Percentiles rank a stretch among this genome's conserved stretches.
Evolutionary conservation across 2,888 invertebrate genomes (phyloP).

Genomic region (Limnephilus lunatus): DNA sequence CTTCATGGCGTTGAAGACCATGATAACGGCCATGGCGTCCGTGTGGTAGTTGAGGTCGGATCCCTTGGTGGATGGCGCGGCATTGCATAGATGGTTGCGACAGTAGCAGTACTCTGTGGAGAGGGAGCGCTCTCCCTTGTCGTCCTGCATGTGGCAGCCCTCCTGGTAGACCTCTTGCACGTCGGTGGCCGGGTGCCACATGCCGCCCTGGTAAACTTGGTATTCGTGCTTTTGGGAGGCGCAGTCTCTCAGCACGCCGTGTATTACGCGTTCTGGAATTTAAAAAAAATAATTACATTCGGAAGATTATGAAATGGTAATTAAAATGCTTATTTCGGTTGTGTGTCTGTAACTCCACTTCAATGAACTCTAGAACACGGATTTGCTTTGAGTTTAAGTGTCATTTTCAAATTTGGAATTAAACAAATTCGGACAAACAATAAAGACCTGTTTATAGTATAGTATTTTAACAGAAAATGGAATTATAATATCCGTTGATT

Average conservation of each 20-base stretch:
- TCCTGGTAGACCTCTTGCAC: constrained; percentile 84
- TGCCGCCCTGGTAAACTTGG: constrained; percentile 76
- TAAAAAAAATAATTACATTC: not conserved
- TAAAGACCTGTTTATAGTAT: too few species aligned
- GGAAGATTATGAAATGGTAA: too few species aligned
- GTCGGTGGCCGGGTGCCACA: constrained; percentile 82
- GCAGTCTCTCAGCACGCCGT: constrained; percentile 79
- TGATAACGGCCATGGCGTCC: constrained; percentile 80
- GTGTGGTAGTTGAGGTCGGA: constrained; percentile 75
- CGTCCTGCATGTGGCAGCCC: constrained; percentile 82
- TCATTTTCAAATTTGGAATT: too few species aligned
- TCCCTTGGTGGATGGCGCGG: constrained; percentile 72
- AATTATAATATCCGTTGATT: too few species aligned
- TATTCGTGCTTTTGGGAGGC: constrained; percentile 84
- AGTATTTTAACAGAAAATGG: too few species aligned
- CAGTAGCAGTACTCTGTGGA: constrained; percentile 87
- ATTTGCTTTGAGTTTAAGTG: too few species aligned
- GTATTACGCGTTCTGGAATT: constrained; percentile 43
- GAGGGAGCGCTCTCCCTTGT: constrained; percentile 80
- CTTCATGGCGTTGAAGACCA: constrained; percentile 80
- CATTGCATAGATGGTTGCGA: constrained; percentile 85
- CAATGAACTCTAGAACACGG: too few species aligned
- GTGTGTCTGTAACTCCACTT: too few species aligned
- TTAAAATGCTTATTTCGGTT: too few species aligned
- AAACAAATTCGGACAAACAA: too few species aligned